phyloP scores from a whole-genome alignment of 2,113 vertebrate genomes.

The Seriola rivoliana region DNA sequence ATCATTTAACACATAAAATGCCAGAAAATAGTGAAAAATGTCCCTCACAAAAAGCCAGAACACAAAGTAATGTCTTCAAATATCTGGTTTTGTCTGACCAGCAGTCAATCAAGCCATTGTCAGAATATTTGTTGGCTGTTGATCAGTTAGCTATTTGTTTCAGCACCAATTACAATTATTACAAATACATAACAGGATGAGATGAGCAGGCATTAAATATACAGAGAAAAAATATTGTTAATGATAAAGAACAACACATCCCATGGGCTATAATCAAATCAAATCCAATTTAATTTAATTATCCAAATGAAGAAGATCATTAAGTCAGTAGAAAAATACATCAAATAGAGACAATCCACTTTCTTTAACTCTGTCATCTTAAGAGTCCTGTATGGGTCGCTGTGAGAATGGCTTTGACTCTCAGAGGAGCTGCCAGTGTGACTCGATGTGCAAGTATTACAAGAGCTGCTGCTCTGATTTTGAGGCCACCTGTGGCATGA shows the following conservation, averaged over 20 bases:
- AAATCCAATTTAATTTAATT: conserved; percentile 14
- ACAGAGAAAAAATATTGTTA: neutral
- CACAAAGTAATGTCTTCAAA: neutral
- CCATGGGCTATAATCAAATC: conserved; percentile 20
- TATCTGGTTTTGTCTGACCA: neutral
- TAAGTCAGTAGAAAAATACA: neutral
- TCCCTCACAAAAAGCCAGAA: neutral
- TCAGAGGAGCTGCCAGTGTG: conserved; percentile 90
- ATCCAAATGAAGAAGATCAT: neutral
- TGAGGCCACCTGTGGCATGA: conserved; percentile 81
- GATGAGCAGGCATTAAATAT: neutral
- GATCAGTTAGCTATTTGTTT: neutral
- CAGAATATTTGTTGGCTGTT: neutral
- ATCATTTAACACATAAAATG: neutral
- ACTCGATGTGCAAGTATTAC: conserved; percentile 93
- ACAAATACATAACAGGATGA: neutral
- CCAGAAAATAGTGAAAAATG: neutral
- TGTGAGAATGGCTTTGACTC: conserved; percentile 89
- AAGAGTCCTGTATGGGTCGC: conserved; percentile 91
- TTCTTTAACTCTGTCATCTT: conserved; percentile 4
- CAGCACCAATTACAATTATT: neutral
- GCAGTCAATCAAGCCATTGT: neutral
- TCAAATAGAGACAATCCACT: neutral
- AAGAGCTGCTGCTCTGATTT: conserved; percentile 94
- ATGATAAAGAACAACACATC: neutral